phyloP scores from a whole-genome alignment of 2,113 vertebrate species.

The Calyptomena viridis region DNA sequence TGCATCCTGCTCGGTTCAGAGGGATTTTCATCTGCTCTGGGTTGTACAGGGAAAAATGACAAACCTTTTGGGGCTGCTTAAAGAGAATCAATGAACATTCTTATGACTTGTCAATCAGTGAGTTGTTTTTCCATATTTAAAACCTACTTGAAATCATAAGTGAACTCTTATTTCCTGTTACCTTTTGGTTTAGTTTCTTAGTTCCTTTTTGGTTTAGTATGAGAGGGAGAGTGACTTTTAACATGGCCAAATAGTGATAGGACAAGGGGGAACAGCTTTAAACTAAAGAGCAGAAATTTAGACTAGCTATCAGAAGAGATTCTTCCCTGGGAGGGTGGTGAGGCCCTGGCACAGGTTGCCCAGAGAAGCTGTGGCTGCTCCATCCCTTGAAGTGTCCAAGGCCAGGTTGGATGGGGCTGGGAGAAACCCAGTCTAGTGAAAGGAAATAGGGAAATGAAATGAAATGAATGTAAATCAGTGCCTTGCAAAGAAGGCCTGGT shows the following conservation, averaged over 20 bases:
- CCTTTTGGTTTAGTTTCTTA: neutral
- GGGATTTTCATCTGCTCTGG: neutral
- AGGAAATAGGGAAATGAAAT: neutral
- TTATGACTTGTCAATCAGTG: neutral
- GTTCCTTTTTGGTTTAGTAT: neutral
- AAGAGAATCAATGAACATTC: neutral
- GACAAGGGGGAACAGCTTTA: neutral
- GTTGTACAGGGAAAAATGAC: neutral
- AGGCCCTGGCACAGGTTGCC: neutral
- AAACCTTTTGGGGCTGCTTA: neutral
- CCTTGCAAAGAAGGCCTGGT: neutral
- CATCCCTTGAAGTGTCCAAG: neutral
- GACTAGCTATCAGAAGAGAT: neutral
- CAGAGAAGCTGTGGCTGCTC: neutral
- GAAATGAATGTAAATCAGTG: neutral
- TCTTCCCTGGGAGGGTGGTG: neutral
- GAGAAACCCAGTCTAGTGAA: neutral
- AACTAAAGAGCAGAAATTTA: neutral
- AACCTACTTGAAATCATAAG: neutral
- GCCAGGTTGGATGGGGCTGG: neutral
- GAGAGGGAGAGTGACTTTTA: neutral
- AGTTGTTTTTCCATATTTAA: neutral
- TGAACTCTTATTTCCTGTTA: neutral
- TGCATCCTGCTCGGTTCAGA: accelerated
- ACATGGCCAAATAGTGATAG: neutral